Evolutionary conservation across 92 coral and sea anemone genomes (phyloP).

Genomic region (Porites cylindrica): DNA sequence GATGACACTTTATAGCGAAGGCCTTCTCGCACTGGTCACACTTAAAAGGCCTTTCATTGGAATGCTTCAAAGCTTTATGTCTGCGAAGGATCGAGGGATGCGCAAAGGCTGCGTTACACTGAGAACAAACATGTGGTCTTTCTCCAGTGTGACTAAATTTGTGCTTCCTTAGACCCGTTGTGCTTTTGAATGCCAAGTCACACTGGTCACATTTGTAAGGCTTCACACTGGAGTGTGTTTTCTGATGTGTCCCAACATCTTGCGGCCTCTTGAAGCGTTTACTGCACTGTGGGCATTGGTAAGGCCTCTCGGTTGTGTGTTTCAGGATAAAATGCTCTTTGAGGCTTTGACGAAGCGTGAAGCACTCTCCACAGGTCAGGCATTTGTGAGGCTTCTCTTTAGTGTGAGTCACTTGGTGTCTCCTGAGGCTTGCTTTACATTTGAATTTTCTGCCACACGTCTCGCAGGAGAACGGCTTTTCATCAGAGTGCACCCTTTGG

Average conservation of each 20-base stretch:
- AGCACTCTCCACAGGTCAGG: constrained; percentile 1
- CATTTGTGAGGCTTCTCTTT: constrained; percentile 13
- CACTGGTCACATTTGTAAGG: constrained; percentile 6
- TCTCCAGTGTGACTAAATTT: background rate
- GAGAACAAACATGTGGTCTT: background rate
- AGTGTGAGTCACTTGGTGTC: background rate
- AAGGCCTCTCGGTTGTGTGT: constrained; percentile 6
- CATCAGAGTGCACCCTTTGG: background rate
- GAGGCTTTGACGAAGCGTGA: background rate
- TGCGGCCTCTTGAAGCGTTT: constrained; percentile 18
- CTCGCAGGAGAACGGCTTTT: constrained; percentile 9
- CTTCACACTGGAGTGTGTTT: constrained; percentile 9
- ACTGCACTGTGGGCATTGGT: constrained; percentile 9
- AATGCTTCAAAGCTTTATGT: background rate
- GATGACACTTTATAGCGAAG: constrained; percentile 1
- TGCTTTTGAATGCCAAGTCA: background rate
- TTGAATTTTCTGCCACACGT: background rate
- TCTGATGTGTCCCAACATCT: background rate
- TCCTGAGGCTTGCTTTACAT: background rate
- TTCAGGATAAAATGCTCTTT: constrained; percentile 8
- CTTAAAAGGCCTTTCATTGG: constrained; percentile 5
- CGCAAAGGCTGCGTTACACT: background rate
- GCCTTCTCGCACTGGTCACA: constrained; percentile 3
- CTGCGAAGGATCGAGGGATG: background rate
- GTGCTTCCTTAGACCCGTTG: constrained; percentile 1